Evolutionary conservation across 2,888 invertebrate species (phyloP).

Genomic region (Platypus cylindrus): DNA sequence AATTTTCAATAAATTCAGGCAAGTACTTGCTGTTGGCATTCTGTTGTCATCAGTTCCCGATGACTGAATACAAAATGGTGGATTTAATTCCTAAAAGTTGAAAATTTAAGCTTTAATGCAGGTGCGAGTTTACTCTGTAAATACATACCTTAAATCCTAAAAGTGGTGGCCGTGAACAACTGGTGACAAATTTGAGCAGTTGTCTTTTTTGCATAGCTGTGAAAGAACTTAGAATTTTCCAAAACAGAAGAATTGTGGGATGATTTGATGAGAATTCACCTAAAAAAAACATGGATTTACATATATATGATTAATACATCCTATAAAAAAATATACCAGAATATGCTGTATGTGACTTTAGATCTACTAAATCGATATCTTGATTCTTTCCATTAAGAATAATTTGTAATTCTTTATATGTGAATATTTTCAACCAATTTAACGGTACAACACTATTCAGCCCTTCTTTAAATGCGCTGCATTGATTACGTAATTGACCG

Average conservation of each 20-base stretch:
- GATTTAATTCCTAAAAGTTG: conserved; percentile 69
- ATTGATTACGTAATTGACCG: conserved; percentile 76
- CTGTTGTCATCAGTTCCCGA: conserved; percentile 82
- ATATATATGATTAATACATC: no score
- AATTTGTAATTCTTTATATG: conserved; percentile 85
- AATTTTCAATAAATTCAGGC: conserved; percentile 93
- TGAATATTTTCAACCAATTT: conserved; percentile 92
- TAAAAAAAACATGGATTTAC: no score
- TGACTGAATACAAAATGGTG: conserved; percentile 91
- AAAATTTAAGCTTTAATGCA: neutral
- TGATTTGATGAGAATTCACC: conserved; percentile 76
- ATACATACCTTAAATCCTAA: conserved; percentile 79
- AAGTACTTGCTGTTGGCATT: conserved; percentile 93
- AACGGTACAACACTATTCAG: conserved; percentile 81
- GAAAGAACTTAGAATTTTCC: conserved; percentile 77
- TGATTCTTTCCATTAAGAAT: conserved; percentile 93
- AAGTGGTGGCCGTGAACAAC: conserved; percentile 92
- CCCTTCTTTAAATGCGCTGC: conserved; percentile 78
- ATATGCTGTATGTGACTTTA: conserved; percentile 79
- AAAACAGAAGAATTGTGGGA: conserved; percentile 76
- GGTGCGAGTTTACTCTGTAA: no score
- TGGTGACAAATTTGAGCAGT: conserved; percentile 93
- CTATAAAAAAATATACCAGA: no score
- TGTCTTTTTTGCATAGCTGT: conserved; percentile 73
- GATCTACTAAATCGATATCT: conserved; percentile 84